phyloP scores from a whole-genome alignment of 2,797 vertebrate species.

The Babyrousa celebensis region DNA sequence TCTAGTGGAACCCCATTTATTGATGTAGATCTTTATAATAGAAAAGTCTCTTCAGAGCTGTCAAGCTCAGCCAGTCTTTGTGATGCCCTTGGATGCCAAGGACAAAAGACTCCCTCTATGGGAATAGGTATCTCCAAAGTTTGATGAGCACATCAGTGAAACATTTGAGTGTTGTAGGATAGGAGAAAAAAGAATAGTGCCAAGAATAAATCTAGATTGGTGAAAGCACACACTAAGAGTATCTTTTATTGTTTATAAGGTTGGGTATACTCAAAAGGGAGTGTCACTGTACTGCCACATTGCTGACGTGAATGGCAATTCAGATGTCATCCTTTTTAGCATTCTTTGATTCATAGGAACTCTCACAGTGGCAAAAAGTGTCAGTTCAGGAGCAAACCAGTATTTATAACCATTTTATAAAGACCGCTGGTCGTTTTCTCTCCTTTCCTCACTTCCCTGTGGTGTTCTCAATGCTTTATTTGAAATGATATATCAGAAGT shows the following conservation, averaged over 20 bases:
- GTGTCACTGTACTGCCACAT: not conserved
- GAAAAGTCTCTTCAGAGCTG: conserved; percentile 21
- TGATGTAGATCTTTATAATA: conserved; percentile 23
- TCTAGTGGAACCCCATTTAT: not conserved
- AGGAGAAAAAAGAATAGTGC: not conserved
- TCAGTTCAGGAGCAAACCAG: conserved; percentile 40
- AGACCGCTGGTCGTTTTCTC: conserved; percentile 54
- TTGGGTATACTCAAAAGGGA: not conserved
- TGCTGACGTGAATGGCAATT: conserved; percentile 10
- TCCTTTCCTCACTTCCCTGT: conserved; percentile 41
- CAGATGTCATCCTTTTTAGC: not conserved
- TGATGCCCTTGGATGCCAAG: not conserved
- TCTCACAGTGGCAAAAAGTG: not conserved
- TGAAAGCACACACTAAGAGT: not conserved
- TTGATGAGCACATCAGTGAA: conserved; percentile 36
- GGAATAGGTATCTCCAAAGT: not conserved
- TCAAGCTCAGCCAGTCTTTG: not conserved
- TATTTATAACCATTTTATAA: conserved; percentile 71
- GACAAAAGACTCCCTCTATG: not conserved
- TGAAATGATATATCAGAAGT: conserved; percentile 80
- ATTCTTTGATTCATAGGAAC: not conserved
- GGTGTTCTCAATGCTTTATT: conserved; percentile 76
- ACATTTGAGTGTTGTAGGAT: not conserved
- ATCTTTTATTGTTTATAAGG: not conserved
- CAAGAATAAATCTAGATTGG: conserved; percentile 1